phyloP scores from a whole-genome alignment of 2,888 invertebrate genomes.

The Mimas tiliae region DNA sequence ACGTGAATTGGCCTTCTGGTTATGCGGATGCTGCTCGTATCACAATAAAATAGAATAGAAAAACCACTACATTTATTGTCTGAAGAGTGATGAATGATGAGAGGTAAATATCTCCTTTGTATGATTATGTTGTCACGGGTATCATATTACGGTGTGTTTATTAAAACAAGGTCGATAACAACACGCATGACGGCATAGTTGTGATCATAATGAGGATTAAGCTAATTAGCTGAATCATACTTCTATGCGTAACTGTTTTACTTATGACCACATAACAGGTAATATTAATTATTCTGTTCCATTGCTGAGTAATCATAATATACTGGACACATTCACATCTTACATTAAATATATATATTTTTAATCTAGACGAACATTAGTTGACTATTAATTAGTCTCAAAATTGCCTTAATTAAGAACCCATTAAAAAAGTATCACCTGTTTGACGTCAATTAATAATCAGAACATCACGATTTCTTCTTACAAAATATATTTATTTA shows the following conservation, averaged over 20 bases:
- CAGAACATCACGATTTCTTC: background rate
- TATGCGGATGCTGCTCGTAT: too few species aligned
- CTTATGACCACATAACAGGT: background rate
- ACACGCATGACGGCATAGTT: too few species aligned
- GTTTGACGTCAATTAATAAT: conserved; percentile 4
- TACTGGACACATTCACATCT: too few species aligned
- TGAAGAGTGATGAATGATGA: too few species aligned
- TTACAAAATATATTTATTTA: background rate
- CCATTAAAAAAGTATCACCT: conserved; percentile 2
- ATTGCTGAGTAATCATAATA: background rate
- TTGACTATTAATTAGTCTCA: background rate
- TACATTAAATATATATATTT: background rate
- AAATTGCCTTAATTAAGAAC: background rate
- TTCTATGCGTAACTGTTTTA: background rate
- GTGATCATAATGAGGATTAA: too few species aligned
- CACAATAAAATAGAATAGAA: too few species aligned
- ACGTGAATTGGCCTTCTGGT: too few species aligned
- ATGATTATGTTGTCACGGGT: too few species aligned
- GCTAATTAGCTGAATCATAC: background rate
- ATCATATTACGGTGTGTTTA: too few species aligned
- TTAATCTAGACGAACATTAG: background rate
- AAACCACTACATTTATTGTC: too few species aligned
- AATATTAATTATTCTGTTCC: background rate
- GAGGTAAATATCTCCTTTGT: too few species aligned
- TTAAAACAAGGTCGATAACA: too few species aligned